phyloP scores from a whole-genome alignment of 2,113 vertebrate genomes.

The Pollachius pollachius region DNA sequence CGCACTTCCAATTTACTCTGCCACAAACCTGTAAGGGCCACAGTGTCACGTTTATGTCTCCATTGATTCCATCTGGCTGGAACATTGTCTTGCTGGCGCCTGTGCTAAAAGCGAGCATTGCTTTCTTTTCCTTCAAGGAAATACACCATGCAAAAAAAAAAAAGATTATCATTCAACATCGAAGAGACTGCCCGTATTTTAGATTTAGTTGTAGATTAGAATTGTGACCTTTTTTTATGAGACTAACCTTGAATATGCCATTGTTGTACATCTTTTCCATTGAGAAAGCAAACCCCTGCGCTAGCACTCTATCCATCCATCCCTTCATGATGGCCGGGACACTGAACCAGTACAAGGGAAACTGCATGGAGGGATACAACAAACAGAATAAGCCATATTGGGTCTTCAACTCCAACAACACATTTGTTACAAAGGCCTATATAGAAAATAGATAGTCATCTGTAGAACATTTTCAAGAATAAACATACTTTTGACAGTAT shows the following conservation, averaged over 20 bases:
- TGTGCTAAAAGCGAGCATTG: constrained; percentile 81
- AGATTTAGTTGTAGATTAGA: no score
- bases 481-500: no score
- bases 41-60: constrained; percentile 81
- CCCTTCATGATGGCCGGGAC: constrained; percentile 84
- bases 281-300: constrained; percentile 75
- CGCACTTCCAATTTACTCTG: neutral
- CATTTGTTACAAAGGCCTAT: neutral
- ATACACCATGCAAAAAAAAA: neutral
- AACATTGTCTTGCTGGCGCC: constrained; percentile 76
- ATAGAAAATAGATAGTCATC: no score
- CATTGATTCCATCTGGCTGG: constrained; percentile 73
- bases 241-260: constrained; percentile 77
- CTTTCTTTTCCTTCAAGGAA: constrained; percentile 76
- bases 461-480: no score
- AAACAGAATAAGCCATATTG: neutral
- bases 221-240: neutral
- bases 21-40: constrained; percentile 83
- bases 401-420: neutral
- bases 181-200: no score
- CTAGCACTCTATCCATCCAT: constrained; percentile 81
- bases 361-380: constrained; percentile 60
- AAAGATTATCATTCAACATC: neutral
- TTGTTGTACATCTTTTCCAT: constrained; percentile 71
- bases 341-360: constrained; percentile 84